phyloP scores from a whole-genome alignment of 2,888 invertebrate genomes.

The Tetragonisca angustula region DNA sequence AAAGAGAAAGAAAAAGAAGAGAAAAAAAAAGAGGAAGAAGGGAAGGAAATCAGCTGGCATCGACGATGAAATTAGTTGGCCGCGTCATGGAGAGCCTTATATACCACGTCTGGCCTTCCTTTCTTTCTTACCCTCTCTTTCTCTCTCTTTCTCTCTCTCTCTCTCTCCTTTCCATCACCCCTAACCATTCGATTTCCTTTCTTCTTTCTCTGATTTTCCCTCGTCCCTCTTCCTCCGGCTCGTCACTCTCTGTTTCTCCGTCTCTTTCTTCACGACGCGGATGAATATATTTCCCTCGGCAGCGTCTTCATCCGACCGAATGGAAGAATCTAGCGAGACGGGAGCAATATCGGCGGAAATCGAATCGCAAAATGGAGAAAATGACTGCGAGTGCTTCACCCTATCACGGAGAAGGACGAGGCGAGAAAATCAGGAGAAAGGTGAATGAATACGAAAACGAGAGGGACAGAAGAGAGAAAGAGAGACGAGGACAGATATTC shows the following conservation, averaged over 20 bases:
- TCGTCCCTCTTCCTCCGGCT: neutral
- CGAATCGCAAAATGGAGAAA: conserved; percentile 82
- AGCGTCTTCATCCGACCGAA: conserved; percentile 75
- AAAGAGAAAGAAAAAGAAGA: neutral
- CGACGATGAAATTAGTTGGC: conserved; percentile 69
- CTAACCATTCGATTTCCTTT: conserved; percentile 37
- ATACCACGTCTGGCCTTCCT: neutral
- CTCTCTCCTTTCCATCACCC: neutral
- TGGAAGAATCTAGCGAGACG: conserved; percentile 79
- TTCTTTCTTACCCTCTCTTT: conserved; percentile 5
- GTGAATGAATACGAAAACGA: conserved; percentile 39
- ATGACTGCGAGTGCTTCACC: conserved; percentile 76
- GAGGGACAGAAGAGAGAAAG: neutral
- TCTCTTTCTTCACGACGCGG: conserved; percentile 31
- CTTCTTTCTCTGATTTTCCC: conserved; percentile 21
- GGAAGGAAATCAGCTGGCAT: conserved; percentile 28
- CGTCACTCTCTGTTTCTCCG: conserved; percentile 13
- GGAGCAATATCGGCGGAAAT: conserved; percentile 82
- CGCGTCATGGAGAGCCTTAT: conserved; percentile 26
- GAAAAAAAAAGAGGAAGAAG: neutral
- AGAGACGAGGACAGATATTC: conserved; percentile 10
- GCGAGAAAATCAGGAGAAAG: conserved; percentile 47
- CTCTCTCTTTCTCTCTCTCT: neutral
- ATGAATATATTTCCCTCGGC: conserved; percentile 71
- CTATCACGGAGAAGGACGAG: conserved; percentile 37